Evolutionary conservation across 2,888 invertebrate genomes (phyloP), one percentile per base, ranked within the genome.

Genomic region (Dendrolimus pini): DNA sequence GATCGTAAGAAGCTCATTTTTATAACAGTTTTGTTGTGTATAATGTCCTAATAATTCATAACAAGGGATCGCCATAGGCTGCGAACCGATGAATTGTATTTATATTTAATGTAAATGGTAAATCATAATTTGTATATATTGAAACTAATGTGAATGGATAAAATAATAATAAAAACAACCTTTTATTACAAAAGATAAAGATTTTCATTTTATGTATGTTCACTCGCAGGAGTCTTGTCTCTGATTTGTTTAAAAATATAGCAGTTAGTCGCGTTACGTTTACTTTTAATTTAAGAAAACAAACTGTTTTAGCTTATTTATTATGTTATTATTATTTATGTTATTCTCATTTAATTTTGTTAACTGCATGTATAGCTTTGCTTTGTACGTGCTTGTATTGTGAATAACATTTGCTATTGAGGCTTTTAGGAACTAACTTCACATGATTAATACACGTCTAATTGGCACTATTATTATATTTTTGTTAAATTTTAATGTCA

Each of bases 41-140:
- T 68, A 77, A 72, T 78, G 77, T 81, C 78, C n/a, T n/a, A n/a
- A 78, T 77, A 77, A 74, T 77, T 70, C 76, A 78, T 78, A 80
- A 69, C 69, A 61, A 71, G 64, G 47, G 9, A 68, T 77, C 74
- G 74, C 76, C 74, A 66, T 76, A 78, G 77, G 76, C 82, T 83
- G 83, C 70, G 67, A 71, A 71, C 70, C 71, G 78, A 74, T 80
- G 74, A 82, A 78, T 30, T 85, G 80, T 88, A 84, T 80, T 79
- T 81, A 82, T 10, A 47, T 12, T 79, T 76, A 78, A 75, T 87
- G 88, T 89, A 89, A 87, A 89, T 89, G 86, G 85, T 86, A 76
- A 82, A 76, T 76, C 78, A 81, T 86, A 83, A 89, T 89, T 84
- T 90, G 89, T 90, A 90, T 90, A 90, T 90, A 90, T 87, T 83